Conservation (phyloP, 2,113 vertebrate genomes). For the Seriola rivoliana region DNA sequence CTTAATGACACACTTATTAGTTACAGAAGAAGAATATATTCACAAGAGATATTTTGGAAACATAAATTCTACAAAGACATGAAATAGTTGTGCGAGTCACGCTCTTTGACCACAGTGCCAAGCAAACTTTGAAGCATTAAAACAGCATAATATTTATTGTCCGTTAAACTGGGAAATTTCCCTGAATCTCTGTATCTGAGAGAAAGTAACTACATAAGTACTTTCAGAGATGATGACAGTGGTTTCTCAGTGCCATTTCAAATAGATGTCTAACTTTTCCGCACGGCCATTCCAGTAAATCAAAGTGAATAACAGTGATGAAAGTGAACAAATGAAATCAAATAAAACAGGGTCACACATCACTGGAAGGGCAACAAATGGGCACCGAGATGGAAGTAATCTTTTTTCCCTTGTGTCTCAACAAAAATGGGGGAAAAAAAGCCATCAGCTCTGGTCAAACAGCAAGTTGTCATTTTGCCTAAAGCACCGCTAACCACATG, state of each 20-base stretch:
- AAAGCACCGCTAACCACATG: constrained; percentile 82
- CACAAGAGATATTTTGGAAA: background rate
- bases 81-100: background rate
- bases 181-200: constrained; percentile 1
- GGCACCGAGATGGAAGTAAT: constrained; percentile 86
- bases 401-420: constrained; percentile 75
- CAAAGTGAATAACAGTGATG: constrained; percentile 83
- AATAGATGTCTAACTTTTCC: constrained; percentile 72
- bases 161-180: background rate
- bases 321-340: constrained; percentile 87
- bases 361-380: constrained; percentile 88
- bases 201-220: constrained; percentile 45
- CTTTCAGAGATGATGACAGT: constrained; percentile 61
- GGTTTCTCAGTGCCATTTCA: constrained; percentile 71
- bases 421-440: constrained; percentile 78
- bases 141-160: background rate
- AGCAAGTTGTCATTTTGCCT: constrained; percentile 88
- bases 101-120: background rate
- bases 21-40: background rate
- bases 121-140: background rate
- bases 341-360: constrained; percentile 89
- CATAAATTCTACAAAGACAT: background rate
- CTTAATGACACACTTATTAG: constrained; percentile 18
- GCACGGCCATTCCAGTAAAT: constrained; percentile 78
- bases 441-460: constrained; percentile 79